Evolutionary conservation across 2,797 vertebrate genomes (phyloP), one percentile per base, ranked within the genome.

Genomic region (Poecilia wingei): DNA sequence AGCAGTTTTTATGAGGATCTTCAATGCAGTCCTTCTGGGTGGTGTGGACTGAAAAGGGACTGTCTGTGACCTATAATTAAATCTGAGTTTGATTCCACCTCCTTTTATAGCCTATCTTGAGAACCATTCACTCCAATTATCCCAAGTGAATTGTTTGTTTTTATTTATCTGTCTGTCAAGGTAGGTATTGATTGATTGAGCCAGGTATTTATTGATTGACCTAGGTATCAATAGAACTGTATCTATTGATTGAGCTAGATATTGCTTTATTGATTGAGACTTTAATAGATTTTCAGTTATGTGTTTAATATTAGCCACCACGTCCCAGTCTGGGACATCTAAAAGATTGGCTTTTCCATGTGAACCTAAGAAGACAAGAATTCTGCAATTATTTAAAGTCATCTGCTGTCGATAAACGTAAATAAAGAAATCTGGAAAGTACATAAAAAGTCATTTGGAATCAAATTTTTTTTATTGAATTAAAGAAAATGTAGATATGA

Each of bases 1-100:
- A 28, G 39, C 72, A 75, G 57, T 85, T 79, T 91, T 91, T 85
- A 86, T 75, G 72, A 82, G 85, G 47, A 76, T 69, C 84, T 78
- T 76, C 46, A 46, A 12, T 72, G 77, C 70, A 80, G 85, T 78
- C 81, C 79, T 82, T 1, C 41, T 45, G 43, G 61, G 41, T 76
- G 78, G 75, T 80, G 75, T 87, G 77, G 82, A 83, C 82, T 77
- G 80, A 87, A 59, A 69, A 73, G 31, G 70, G 22, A 59, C 33
- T 71, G 59, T 73, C 78, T 74, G 69, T 79, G 68, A 71, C 78
- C 28, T 55, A 18, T 82, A 45, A 71, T 72, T 43, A 74, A 47
- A 46, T 77, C 28, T 78, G 78, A 75, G 70, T 82, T 74, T 79
- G 76, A 84, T 83, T 13, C 53, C 53, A 9, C 16, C 5, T 47